These are phyloP conservation scores for Lates calcarifer DNA, from an alignment of 2,113 vertebrate species.

Conservation along the genomic window DNA sequence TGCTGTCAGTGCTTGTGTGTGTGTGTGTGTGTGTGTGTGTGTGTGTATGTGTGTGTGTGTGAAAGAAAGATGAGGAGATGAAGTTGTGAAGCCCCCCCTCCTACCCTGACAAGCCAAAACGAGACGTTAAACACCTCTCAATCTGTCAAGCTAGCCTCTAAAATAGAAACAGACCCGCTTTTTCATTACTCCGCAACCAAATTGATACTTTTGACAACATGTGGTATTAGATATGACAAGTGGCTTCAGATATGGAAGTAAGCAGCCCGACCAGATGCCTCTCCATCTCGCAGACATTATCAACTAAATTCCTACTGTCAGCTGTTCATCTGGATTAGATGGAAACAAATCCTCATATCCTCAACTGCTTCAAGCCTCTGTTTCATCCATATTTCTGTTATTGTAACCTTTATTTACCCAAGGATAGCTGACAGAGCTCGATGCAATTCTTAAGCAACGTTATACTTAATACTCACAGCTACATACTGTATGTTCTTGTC, in stretches of 20 bases:
- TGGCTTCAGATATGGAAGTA: constrained; percentile 79
- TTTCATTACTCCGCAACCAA: constrained; percentile 74
- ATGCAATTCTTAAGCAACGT: neutral
- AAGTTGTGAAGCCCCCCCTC: constrained; percentile 50
- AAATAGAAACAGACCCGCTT: constrained; percentile 81
- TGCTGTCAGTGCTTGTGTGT: constrained; percentile 68
- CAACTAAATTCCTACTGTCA: constrained; percentile 77
- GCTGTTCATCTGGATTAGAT: constrained; percentile 79
- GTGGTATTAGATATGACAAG: constrained; percentile 81
- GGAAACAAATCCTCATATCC: constrained; percentile 65
- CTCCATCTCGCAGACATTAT: constrained; percentile 72
- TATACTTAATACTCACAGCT: constrained; percentile 10
- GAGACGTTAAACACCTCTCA: constrained; percentile 83
- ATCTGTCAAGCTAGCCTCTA: constrained; percentile 79
- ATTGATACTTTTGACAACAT: constrained; percentile 82
- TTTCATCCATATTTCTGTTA: constrained; percentile 53
- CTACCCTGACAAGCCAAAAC: constrained; percentile 75
- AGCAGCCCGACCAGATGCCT: constrained; percentile 76
- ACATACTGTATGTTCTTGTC: neutral
- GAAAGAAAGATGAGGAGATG: constrained; percentile 42
- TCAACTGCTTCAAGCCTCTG: constrained; percentile 38
- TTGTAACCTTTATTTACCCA: constrained; percentile 44
- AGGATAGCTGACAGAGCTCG: neutral
- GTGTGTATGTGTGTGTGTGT: constrained; percentile 28
- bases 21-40: constrained; percentile 38